phyloP scores from a whole-genome alignment of 2,888 invertebrate genomes.

The Hybos culiciformis region DNA sequence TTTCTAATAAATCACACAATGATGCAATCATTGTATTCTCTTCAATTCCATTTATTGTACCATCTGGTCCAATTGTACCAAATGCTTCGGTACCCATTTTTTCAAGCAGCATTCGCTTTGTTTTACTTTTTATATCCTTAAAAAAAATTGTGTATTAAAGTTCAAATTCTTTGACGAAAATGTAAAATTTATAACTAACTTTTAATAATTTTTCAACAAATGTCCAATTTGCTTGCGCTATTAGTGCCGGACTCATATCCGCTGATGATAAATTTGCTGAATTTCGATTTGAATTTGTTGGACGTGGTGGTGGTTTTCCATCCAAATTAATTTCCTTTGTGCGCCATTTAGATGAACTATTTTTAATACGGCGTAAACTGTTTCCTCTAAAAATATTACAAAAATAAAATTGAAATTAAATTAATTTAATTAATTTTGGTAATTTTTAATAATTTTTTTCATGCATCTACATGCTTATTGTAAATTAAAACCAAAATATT shows the following conservation, averaged over 20 bases:
- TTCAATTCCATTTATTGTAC: conserved; percentile 61
- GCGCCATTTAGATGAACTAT: conserved; percentile 45
- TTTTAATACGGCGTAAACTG: conserved; percentile 48
- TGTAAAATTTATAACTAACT: conserved; percentile 38
- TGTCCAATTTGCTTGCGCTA: conserved; percentile 94
- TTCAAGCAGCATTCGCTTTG: conserved; percentile 96
- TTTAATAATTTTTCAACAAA: conserved; percentile 95
- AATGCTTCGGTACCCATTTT: conserved; percentile 97
- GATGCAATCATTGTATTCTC: conserved; percentile 98
- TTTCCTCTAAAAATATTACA: conserved; percentile 28
- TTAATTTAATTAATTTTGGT: too few relatives aligned
- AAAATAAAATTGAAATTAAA: neutral
- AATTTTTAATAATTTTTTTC: too few relatives aligned
- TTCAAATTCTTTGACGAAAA: neutral
- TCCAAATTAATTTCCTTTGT: conserved; percentile 46
- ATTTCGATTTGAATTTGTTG: conserved; percentile 25
- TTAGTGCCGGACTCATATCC: conserved; percentile 62
- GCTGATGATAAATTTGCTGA: conserved; percentile 33
- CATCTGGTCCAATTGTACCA: conserved; percentile 78
- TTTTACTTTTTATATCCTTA: conserved; percentile 84
- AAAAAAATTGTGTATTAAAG: conserved; percentile 4
- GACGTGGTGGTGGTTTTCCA: conserved; percentile 28
- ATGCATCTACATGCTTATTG: too few relatives aligned
- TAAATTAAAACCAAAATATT: too few relatives aligned
- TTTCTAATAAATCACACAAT: conserved; percentile 89